Base-by-base conservation (phyloP, 2,797 vertebrate genomes). In the Typhlichthys subterraneus region DNA sequence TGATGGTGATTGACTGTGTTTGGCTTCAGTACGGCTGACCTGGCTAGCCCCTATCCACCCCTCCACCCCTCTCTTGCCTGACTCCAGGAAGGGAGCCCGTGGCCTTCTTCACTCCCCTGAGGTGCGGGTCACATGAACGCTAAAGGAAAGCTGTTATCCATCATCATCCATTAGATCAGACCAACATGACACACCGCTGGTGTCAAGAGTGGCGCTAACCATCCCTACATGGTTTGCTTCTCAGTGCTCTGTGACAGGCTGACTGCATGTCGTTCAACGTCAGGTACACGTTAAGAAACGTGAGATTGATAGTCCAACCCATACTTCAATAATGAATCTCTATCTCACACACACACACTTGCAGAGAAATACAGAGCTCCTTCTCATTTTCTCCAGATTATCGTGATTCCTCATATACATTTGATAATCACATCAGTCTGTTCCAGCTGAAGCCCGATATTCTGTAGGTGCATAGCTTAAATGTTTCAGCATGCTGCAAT, bases 121-220 rank as follows among this genome's bases (percentile, higher is more conserved):
- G 63, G 78, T 78, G 80, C 61, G 58, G 80, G 82, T 85, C 82
- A 84, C 83, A 81, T 87, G 82, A 63, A 62, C 67, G 52, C 58
- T 65, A 69, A 65, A 63, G 69, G 66, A 10, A 65, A 61, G 57
- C 52, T 73, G 69, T 63, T 59, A 79, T 86, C 82, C 61, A 72
- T 90, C 85, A 87, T 59, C 75, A 72, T 76, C 69, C 65, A 82
- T 83, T 81, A 85, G 59, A 70, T 83, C 65, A 71, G 67, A 65
- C 33, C 51, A 53, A 57, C 63, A 12, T 61, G 45, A 65, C 63
- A 69, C 64, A 77, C 69, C 60, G 57, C 52, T 47, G 2, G 59
- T 70, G 61, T 76, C 61, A 59, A 66, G 71, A 69, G 45, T 50
- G 63, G 19, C 4, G 2, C 38, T 57, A 15, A 12, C 54, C 42